Percentiles rank a stretch among this genome's conserved stretches.
phyloP scores from a whole-genome alignment of 1,140 invertebrate genomes.

The Liolophura sinensis region DNA sequence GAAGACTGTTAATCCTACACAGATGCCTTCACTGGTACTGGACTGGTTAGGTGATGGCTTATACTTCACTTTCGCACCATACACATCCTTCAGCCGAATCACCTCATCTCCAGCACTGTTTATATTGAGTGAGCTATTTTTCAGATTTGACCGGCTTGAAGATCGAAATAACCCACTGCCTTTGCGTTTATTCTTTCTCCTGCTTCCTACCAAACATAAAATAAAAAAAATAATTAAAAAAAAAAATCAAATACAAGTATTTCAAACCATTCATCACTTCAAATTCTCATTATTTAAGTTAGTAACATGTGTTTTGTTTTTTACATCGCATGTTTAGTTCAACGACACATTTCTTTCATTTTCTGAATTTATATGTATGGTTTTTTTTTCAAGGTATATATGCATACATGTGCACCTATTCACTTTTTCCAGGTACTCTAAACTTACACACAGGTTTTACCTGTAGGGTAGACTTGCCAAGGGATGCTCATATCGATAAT shows the following conservation, averaged over 20 bases:
- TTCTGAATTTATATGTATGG: too few relatives aligned
- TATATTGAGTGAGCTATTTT: slow-evolving; percentile 2
- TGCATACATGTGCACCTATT: too few relatives aligned
- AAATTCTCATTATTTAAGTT: too few relatives aligned
- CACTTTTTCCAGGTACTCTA: too few relatives aligned
- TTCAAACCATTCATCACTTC: not conserved
- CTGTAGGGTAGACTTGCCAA: too few relatives aligned
- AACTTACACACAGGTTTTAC: too few relatives aligned
- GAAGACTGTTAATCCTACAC: slow-evolving; percentile 35
- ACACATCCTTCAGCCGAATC: slow-evolving; percentile 26
- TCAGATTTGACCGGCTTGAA: slow-evolving; percentile 1
- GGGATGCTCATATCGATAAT: too few relatives aligned
- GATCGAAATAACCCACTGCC: slow-evolving; percentile 11
- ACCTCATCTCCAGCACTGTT: slow-evolving; percentile 6
- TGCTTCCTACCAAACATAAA: slow-evolving; percentile 21
- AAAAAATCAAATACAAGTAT: not conserved
- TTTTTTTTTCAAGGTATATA: too few relatives aligned
- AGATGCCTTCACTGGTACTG: slow-evolving; percentile 30
- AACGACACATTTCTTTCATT: too few relatives aligned
- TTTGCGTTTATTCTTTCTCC: slow-evolving; percentile 21
- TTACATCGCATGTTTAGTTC: too few relatives aligned
- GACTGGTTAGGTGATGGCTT: slow-evolving; percentile 13
- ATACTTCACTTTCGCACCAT: slow-evolving; percentile 34
- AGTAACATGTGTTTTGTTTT: too few relatives aligned
- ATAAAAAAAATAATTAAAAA: slow-evolving; percentile 3